A percentile compares a stretch with the other conserved stretches of the same genome.
Evolutionary conservation across 2,888 invertebrate genomes (phyloP).

Genomic region (Philereme vetulata): DNA sequence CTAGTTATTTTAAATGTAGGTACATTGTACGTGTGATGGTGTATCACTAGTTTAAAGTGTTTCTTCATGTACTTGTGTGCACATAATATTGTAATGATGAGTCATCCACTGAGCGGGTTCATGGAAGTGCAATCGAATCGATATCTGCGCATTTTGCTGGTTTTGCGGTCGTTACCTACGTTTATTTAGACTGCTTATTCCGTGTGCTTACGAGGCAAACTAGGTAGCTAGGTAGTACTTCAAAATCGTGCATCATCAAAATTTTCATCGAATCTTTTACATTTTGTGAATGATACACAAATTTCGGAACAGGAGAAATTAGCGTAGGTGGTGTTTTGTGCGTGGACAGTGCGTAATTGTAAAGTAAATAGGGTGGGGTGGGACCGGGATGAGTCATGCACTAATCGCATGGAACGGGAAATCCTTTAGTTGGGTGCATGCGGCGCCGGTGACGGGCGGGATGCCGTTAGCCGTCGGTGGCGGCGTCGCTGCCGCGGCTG

Average conservation of each 20-base stretch:
- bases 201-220: too few relatives aligned
- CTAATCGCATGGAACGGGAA: background rate
- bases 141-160: constrained; percentile 21
- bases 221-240: too few relatives aligned
- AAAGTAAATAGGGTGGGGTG: too few relatives aligned
- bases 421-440: constrained; percentile 8
- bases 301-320: too few relatives aligned
- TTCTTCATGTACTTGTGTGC: constrained; percentile 5
- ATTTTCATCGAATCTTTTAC: too few relatives aligned
- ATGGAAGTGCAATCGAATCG: constrained; percentile 45
- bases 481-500: constrained; percentile 41
- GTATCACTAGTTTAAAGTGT: too few relatives aligned
- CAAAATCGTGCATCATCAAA: background rate
- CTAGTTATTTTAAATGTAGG: too few relatives aligned
- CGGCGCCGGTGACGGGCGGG: constrained; percentile 52
- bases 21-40: too few relatives aligned
- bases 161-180: background rate
- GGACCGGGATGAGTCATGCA: too few relatives aligned
- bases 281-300: too few relatives aligned
- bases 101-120: constrained; percentile 37
- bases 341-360: background rate
- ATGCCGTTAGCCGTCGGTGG: constrained; percentile 61
- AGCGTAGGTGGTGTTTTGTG: background rate
- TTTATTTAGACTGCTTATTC: background rate
- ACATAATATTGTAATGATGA: constrained; percentile 21